Evolutionary conservation across 2,888 invertebrate genomes (phyloP).

Genomic region (Metellina segmentata): DNA sequence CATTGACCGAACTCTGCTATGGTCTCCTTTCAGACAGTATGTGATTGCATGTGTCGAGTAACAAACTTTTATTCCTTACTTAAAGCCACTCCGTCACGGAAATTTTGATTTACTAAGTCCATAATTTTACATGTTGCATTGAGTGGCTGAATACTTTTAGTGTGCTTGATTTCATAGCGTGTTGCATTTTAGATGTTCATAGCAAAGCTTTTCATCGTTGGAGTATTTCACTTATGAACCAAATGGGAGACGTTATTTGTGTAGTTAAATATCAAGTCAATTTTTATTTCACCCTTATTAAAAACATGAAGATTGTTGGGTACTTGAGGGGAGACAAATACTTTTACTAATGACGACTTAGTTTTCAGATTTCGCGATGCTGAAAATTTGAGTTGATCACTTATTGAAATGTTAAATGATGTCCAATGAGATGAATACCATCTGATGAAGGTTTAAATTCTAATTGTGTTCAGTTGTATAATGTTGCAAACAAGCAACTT

Average conservation of each 20-base stretch:
- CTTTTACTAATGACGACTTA: background rate
- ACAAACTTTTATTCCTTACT: background rate
- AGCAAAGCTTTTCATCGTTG: background rate
- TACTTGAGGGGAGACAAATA: background rate
- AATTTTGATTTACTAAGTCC: background rate
- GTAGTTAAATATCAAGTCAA: background rate
- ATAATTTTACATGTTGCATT: background rate
- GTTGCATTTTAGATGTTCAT: background rate
- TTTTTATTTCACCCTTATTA: background rate
- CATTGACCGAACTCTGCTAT: background rate
- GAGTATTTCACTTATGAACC: background rate
- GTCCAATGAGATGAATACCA: too few relatives aligned
- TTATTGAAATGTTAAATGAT: too few relatives aligned
- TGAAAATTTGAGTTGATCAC: background rate
- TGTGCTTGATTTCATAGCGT: background rate
- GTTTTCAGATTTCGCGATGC: background rate
- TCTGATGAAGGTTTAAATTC: too few relatives aligned
- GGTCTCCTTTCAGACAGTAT: background rate
- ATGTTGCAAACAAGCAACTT: too few relatives aligned
- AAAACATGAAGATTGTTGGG: background rate
- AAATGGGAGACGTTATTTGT: background rate
- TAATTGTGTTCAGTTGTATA: too few relatives aligned
- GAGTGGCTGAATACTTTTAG: background rate
- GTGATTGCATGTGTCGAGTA: background rate
- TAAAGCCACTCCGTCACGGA: background rate